Evolutionary conservation across 2,888 invertebrate genomes (phyloP).

Genomic region (Deilephila elpenor): DNA sequence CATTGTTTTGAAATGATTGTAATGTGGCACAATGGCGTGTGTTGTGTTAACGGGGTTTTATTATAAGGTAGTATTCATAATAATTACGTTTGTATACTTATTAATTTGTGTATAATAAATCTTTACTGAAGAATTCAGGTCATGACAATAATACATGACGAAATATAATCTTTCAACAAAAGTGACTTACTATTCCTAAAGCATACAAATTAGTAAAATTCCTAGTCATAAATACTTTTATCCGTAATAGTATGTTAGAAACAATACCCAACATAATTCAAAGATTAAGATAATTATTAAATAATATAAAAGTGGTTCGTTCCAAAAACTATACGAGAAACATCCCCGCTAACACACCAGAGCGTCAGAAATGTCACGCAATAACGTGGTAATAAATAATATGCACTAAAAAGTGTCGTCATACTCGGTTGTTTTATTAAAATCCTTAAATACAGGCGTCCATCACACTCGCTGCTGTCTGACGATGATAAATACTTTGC

Average conservation of each 20-base stretch:
- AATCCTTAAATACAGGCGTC: conserved; percentile 1
- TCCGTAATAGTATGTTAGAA: too few relatives aligned
- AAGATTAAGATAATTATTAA: too few relatives aligned
- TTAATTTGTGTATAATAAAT: too few relatives aligned
- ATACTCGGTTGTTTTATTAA: conserved; percentile 54
- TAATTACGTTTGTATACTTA: too few relatives aligned
- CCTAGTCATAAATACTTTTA: too few relatives aligned
- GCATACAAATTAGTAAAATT: too few relatives aligned
- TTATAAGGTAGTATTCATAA: background rate
- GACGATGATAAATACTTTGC: background rate
- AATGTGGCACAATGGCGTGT: conserved; percentile 55
- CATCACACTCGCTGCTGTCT: background rate
- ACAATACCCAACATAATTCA: too few relatives aligned
- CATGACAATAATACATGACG: too few relatives aligned
- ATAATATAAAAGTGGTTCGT: too few relatives aligned
- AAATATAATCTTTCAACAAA: too few relatives aligned
- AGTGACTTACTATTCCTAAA: too few relatives aligned
- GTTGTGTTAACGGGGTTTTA: background rate
- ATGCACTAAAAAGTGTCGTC: conserved; percentile 77
- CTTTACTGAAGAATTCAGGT: too few relatives aligned
- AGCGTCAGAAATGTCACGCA: background rate
- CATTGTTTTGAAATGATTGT: conserved; percentile 73
- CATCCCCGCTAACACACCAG: conserved; percentile 2
- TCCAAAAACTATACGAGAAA: background rate
- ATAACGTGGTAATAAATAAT: conserved; percentile 59